Percentiles rank a stretch among this genome's conserved stretches.
These are phyloP conservation scores for Acronicta aceris DNA, from an alignment of 2,888 invertebrate species.

Conservation along the genomic window DNA sequence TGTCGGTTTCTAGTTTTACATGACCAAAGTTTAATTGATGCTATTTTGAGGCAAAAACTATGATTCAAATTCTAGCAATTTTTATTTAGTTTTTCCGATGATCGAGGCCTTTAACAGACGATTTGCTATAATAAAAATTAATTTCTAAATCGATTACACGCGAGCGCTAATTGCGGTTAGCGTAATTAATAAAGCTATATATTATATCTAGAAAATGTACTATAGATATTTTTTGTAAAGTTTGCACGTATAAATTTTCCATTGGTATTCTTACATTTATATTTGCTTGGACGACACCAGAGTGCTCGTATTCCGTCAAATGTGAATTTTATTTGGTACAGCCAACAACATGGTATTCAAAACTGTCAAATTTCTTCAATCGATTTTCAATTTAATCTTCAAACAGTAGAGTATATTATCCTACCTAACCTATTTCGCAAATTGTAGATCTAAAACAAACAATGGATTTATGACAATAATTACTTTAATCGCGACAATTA, in stretches of 20 bases:
- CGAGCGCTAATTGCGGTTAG: slow-evolving; percentile 15
- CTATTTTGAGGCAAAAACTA: neutral
- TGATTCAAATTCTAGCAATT: neutral
- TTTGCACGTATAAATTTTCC: slow-evolving; percentile 27
- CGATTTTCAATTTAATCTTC: too few relatives aligned
- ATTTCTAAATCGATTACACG: slow-evolving; percentile 22
- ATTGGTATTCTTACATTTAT: neutral
- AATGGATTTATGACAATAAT: too few relatives aligned
- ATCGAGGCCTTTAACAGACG: neutral
- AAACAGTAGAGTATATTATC: too few relatives aligned
- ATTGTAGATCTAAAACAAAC: too few relatives aligned
- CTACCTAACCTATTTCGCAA: too few relatives aligned
- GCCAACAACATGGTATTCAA: too few relatives aligned
- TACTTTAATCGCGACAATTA: too few relatives aligned
- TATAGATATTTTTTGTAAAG: slow-evolving; percentile 15
- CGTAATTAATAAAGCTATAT: slow-evolving; percentile 12
- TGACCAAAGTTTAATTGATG: neutral
- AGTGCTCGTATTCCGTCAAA: too few relatives aligned
- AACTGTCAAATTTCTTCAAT: too few relatives aligned
- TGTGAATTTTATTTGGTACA: too few relatives aligned
- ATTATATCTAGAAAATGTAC: slow-evolving; percentile 19
- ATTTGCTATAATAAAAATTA: slow-evolving; percentile 14
- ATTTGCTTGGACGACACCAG: neutral
- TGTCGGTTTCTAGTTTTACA: neutral
- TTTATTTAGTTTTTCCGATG: neutral